Percentiles rank a stretch among this genome's conserved stretches.
These are phyloP conservation scores for Pachycephus smyrnensis DNA, from an alignment of 2,888 invertebrate species.

Conservation along the genomic window DNA sequence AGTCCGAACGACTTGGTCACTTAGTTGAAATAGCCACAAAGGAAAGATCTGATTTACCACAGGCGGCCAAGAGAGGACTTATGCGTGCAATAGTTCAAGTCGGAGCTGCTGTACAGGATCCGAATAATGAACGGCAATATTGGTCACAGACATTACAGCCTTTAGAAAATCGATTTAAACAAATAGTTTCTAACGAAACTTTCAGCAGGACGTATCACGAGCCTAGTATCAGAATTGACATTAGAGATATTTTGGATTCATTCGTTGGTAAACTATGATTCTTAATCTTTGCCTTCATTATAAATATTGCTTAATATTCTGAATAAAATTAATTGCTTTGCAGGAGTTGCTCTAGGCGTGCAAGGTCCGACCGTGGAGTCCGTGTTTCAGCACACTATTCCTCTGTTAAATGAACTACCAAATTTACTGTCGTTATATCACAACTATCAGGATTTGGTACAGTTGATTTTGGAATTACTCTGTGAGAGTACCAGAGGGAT, in stretches of 20 bases:
- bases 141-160: slow-evolving; percentile 62
- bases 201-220: slow-evolving; percentile 72
- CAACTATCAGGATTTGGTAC: slow-evolving; percentile 83
- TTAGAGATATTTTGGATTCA: slow-evolving; percentile 82
- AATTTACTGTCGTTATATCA: slow-evolving; percentile 80
- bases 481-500: slow-evolving; percentile 79
- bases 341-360: slow-evolving; percentile 76
- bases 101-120: slow-evolving; percentile 68
- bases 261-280: slow-evolving; percentile 69
- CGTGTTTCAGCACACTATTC: slow-evolving; percentile 74
- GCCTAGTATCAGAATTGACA: slow-evolving; percentile 75
- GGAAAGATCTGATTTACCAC: slow-evolving; percentile 70
- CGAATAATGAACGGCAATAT: slow-evolving; percentile 40
- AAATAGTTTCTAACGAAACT: slow-evolving; percentile 69
- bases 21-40: slow-evolving; percentile 70
- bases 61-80: slow-evolving; percentile 74
- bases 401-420: slow-evolving; percentile 76
- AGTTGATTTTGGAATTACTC: slow-evolving; percentile 80
- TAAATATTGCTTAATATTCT: not conserved
- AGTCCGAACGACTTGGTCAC: slow-evolving; percentile 71
- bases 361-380: slow-evolving; percentile 67
- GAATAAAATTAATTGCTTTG: not conserved
- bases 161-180: slow-evolving; percentile 71
- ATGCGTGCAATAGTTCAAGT: slow-evolving; percentile 80
- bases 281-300: not conserved